Conservation (phyloP, 2,113 vertebrate species). For the Proteles cristata region DNA sequence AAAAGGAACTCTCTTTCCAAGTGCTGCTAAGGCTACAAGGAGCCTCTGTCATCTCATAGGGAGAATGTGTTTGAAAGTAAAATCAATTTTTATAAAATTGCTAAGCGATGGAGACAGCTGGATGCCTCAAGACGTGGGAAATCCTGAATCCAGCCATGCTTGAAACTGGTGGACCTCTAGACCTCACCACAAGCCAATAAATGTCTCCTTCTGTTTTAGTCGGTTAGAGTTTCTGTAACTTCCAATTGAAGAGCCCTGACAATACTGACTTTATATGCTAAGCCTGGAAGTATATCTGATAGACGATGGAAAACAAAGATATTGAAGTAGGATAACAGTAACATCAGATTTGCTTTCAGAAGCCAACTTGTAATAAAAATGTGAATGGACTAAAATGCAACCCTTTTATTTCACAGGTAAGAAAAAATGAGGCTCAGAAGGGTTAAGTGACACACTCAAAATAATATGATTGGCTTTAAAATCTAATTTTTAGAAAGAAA, state of each 20-base stretch:
- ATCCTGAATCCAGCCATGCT: not conserved
- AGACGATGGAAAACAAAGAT: conserved; percentile 20
- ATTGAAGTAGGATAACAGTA: conserved; percentile 15
- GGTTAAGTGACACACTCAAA: not conserved
- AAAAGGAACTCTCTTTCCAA: not conserved
- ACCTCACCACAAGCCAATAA: conserved; percentile 25
- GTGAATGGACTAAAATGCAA: not conserved
- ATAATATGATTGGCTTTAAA: not conserved
- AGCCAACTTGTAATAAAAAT: not conserved
- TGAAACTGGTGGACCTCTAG: not conserved
- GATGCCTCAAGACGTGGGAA: not conserved
- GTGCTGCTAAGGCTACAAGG: not conserved
- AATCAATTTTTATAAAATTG: not conserved
- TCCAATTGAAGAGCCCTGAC: not conserved
- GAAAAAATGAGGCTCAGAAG: not conserved
- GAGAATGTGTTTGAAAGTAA: not conserved
- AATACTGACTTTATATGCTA: not conserved
- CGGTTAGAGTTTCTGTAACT: not conserved
- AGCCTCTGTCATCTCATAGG: not conserved
- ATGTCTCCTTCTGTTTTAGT: conserved; percentile 17
- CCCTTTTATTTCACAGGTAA: not conserved
- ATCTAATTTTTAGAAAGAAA: not conserved
- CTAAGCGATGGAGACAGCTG: not conserved
- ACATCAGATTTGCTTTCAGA: conserved; percentile 36
- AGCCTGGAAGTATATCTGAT: not conserved